phyloP scores from a whole-genome alignment of 2,797 vertebrate species.

The Sebastiscus albofasciatus region DNA sequence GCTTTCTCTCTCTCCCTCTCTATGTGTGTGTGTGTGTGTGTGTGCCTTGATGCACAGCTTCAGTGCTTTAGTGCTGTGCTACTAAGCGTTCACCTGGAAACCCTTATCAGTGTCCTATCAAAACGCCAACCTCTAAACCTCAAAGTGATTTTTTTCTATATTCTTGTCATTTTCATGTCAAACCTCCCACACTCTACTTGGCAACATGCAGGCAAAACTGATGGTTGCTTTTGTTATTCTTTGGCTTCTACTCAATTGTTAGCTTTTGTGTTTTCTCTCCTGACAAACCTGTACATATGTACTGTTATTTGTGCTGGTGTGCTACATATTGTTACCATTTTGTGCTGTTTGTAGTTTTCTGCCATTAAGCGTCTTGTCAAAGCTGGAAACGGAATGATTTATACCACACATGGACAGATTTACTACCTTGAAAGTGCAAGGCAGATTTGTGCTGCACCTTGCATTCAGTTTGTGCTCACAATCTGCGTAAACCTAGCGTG shows the following conservation, averaged over 20 bases:
- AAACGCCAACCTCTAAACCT: conserved; percentile 8
- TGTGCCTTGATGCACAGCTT: neutral
- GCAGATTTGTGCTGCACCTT: neutral
- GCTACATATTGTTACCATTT: neutral
- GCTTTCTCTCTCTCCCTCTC: fast-evolving
- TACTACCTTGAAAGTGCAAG: neutral
- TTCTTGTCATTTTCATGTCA: conserved; percentile 17
- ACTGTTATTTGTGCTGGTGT: neutral
- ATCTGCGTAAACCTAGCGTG: neutral
- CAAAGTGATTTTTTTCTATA: neutral
- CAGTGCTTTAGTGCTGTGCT: neutral
- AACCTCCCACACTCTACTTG: conserved; percentile 10
- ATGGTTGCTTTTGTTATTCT: neutral
- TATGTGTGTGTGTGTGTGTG: conserved; percentile 3
- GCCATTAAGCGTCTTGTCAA: neutral
- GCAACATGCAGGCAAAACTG: neutral
- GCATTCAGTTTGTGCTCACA: neutral
- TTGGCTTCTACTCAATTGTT: neutral
- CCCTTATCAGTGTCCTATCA: neutral
- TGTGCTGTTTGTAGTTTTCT: neutral
- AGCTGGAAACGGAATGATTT: neutral
- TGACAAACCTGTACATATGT: neutral
- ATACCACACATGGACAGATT: neutral
- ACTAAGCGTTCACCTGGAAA: conserved; percentile 23
- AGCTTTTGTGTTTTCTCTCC: neutral